phyloP scores from a whole-genome alignment of 2,113 vertebrate species.

The Phaethon lepturus region DNA sequence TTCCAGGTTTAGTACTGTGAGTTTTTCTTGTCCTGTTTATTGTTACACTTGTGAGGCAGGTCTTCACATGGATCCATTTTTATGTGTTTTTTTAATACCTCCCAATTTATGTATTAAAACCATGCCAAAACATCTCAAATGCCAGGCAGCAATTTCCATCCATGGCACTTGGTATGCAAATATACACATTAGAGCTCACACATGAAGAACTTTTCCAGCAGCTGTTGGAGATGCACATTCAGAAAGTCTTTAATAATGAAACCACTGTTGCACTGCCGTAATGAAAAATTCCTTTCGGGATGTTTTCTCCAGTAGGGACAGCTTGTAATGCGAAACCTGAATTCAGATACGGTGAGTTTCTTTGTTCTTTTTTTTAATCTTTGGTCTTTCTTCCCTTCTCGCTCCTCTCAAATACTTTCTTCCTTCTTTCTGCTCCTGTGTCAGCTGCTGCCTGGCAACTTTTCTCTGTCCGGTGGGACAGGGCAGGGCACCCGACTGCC shows the following conservation, averaged over 20 bases:
- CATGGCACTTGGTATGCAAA: background rate
- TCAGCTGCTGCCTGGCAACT: constrained; percentile 77
- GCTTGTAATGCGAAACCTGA: background rate
- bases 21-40: background rate
- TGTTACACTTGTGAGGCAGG: background rate
- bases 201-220: constrained; percentile 53
- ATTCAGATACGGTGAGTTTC: background rate
- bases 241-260: constrained; percentile 43
- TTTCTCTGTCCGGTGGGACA: constrained; percentile 65
- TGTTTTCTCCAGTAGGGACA: constrained; percentile 2
- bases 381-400: background rate
- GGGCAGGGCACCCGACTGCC: constrained; percentile 30
- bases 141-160: background rate
- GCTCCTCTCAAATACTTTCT: background rate
- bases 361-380: constrained; percentile 32
- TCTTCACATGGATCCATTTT: background rate
- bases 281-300: constrained; percentile 31
- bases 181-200: constrained; percentile 9
- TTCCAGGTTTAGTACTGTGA: background rate
- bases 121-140: background rate
- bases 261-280: background rate
- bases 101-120: background rate
- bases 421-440: constrained; percentile 42
- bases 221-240: constrained; percentile 21
- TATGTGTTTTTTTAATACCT: background rate